phyloP scores from a whole-genome alignment of 2,888 invertebrate species.

The Hanleya hanleyi region DNA sequence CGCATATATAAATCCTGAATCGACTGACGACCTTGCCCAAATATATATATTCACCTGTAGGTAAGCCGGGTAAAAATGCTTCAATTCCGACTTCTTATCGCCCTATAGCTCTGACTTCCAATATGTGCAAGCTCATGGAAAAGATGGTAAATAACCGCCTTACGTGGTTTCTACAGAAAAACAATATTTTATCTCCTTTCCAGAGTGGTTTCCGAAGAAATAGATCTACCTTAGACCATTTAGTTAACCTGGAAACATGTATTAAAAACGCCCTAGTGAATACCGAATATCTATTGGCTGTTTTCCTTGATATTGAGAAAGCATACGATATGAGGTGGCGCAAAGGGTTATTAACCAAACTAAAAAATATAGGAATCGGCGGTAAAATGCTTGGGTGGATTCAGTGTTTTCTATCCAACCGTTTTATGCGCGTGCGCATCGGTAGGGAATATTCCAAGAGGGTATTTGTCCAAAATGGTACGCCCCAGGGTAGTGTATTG shows the following conservation, averaged over 20 bases:
- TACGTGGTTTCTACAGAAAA: background rate
- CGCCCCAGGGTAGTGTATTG: background rate
- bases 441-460: background rate
- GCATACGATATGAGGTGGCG: conserved; percentile 1
- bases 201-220: background rate
- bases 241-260: background rate
- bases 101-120: background rate
- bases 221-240: background rate
- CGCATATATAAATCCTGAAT: too few species aligned
- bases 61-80: background rate
- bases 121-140: conserved; percentile 2
- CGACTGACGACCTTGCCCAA: too few species aligned
- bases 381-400: background rate
- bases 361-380: background rate
- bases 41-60: too few species aligned
- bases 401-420: background rate
- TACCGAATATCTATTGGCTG: background rate
- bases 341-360: background rate
- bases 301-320: conserved; percentile 1
- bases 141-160: background rate
- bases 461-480: background rate
- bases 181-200: background rate
- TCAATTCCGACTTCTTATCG: background rate
- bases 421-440: background rate
- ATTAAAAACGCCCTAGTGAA: background rate